Evolutionary conservation across 1,140 invertebrate species (phyloP).

Genomic region (Diabrotica virgifera): DNA sequence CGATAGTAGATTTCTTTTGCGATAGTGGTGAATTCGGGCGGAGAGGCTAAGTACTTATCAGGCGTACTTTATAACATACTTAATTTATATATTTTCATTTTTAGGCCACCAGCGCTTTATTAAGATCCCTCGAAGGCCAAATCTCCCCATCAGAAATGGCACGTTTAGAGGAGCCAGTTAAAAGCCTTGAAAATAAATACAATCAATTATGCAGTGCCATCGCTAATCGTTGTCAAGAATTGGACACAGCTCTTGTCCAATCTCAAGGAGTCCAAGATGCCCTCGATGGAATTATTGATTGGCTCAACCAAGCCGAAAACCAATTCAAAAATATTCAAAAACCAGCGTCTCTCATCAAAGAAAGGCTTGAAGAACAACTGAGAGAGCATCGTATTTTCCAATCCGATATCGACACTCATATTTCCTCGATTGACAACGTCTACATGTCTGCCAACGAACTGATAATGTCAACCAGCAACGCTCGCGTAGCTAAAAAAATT

Average conservation of each 20-base stretch:
- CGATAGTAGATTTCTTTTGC: too few relatives aligned
- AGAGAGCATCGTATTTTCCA: constrained; percentile 62
- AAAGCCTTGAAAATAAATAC: constrained; percentile 75
- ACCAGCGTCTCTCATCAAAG: constrained; percentile 83
- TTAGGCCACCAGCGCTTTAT: constrained; percentile 65
- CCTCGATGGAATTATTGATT: constrained; percentile 77
- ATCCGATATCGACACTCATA: constrained; percentile 81
- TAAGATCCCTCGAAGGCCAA: constrained; percentile 76
- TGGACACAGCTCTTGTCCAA: constrained; percentile 87
- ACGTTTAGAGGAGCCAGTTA: constrained; percentile 74
- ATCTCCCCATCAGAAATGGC: constrained; percentile 73
- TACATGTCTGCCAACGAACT: constrained; percentile 75
- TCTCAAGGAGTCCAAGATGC: constrained; percentile 94
- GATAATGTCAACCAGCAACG: constrained; percentile 76
- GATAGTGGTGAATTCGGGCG: too few relatives aligned
- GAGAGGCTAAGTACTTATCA: too few relatives aligned
- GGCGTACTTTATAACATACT: too few relatives aligned
- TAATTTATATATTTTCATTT: constrained; percentile 37
- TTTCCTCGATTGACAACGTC: constrained; percentile 79
- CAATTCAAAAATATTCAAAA: constrained; percentile 68
- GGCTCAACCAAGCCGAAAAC: constrained; percentile 82
- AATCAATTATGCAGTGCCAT: constrained; percentile 68
- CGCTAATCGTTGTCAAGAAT: constrained; percentile 73
- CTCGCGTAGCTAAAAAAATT: constrained; percentile 83
- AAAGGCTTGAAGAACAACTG: constrained; percentile 82